A percentile compares a stretch with the other conserved stretches of the same genome.
These are phyloP conservation scores for Prunella strophiata DNA, from an alignment of 2,797 vertebrate genomes.

Conservation along the genomic window DNA sequence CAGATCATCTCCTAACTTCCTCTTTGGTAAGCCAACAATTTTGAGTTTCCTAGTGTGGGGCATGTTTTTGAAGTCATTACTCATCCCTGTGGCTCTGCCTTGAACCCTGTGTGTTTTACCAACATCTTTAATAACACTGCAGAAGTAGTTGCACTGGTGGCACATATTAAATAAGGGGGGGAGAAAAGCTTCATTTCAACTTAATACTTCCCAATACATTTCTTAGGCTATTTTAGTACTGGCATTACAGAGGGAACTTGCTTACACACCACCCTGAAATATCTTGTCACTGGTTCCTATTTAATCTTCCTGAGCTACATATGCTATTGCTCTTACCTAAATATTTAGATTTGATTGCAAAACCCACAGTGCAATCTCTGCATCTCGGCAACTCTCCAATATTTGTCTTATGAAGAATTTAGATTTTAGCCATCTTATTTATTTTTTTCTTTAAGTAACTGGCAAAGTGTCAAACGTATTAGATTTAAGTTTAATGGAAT, in stretches of 20 bases:
- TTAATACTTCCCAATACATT: neutral
- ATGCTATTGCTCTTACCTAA: neutral
- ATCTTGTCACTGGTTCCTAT: neutral
- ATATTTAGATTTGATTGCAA: neutral
- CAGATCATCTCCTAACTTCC: neutral
- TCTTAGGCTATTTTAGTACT: neutral
- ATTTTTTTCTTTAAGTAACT: neutral
- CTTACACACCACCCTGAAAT: neutral
- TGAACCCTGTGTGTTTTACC: neutral
- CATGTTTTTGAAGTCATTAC: neutral
- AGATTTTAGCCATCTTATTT: neutral
- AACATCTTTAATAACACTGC: neutral
- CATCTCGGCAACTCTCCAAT: neutral
- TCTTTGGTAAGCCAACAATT: neutral
- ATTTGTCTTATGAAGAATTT: neutral
- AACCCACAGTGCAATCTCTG: neutral
- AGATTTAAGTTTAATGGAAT: neutral
- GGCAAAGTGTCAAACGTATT: neutral
- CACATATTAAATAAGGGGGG: rapidly evolving
- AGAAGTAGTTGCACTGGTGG: neutral
- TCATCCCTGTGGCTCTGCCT: neutral
- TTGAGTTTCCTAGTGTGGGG: neutral
- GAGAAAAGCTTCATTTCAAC: neutral
- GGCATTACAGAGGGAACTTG: neutral
- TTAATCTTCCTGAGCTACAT: neutral